A percentile compares a stretch with the other conserved stretches of the same genome.
phyloP scores from a whole-genome alignment of 2,113 vertebrate species.

The Trinectes maculatus region DNA sequence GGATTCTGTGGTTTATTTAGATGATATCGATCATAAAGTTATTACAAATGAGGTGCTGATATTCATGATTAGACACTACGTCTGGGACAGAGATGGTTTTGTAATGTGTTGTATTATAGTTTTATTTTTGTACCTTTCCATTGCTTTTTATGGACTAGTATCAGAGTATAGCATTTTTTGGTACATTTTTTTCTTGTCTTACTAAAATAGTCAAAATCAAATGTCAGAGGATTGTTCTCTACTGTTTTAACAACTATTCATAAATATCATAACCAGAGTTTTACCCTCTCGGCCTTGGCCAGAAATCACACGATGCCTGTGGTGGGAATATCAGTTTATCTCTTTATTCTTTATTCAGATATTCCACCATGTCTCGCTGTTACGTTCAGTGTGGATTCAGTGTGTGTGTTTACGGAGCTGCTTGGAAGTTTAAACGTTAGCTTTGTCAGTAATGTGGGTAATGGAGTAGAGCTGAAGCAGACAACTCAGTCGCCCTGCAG shows the following conservation, averaged over 20 bases:
- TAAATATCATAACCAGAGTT: not conserved
- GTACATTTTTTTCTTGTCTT: not conserved
- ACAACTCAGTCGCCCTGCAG: not conserved
- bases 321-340: not conserved
- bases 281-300: not conserved
- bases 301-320: constrained; percentile 1
- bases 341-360: not conserved
- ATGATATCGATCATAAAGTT: not conserved
- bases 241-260: not conserved
- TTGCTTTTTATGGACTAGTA: not conserved
- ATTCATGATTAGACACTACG: not conserved
- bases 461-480: not conserved
- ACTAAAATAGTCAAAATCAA: not conserved
- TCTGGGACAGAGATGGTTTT: not conserved
- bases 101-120: not conserved
- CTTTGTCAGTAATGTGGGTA: constrained; percentile 46
- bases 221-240: not conserved
- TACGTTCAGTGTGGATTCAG: constrained; percentile 21
- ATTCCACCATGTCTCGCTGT: constrained; percentile 23
- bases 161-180: not conserved
- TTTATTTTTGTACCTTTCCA: not conserved
- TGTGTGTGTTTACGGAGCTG: constrained; percentile 27
- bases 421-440: constrained; percentile 40
- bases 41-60: not conserved
- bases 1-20: not conserved